A percentile compares a stretch with the other conserved stretches of the same genome.
Evolutionary conservation across 2,797 vertebrate species (phyloP).

Genomic region (Salmo trutta): DNA sequence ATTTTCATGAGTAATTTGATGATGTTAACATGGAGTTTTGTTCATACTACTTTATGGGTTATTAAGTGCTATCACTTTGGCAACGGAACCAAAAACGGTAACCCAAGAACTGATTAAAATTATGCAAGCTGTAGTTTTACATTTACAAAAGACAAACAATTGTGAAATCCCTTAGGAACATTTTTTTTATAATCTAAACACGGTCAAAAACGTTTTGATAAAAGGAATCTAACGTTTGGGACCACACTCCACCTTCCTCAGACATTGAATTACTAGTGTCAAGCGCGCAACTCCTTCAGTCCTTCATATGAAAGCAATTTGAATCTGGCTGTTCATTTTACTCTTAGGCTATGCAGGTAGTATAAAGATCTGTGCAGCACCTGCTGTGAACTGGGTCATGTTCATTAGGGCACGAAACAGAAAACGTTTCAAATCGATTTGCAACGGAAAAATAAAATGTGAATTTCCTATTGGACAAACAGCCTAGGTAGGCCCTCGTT

Average conservation of each 20-base stretch:
- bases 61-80: conserved; percentile 8
- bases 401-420: neutral
- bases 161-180: neutral
- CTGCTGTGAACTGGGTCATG: neutral
- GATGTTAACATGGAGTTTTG: too few relatives aligned
- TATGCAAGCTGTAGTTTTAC: neutral
- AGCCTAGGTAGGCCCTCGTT: neutral
- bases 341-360: neutral
- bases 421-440: neutral
- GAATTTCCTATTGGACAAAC: neutral
- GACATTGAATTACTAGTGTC: neutral
- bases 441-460: neutral
- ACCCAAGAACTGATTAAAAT: neutral
- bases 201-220: neutral
- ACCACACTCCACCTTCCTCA: neutral
- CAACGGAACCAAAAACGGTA: neutral
- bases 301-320: neutral
- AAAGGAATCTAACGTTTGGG: neutral
- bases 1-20: neutral
- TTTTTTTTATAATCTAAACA: neutral
- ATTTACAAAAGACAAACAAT: neutral
- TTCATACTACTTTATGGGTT: neutral
- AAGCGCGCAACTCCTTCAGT: neutral
- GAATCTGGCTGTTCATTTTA: neutral
- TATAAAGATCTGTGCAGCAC: neutral